Conservation (phyloP, 35 echinoderm and acorn worm species). For the Apostichopus californicus region DNA sequence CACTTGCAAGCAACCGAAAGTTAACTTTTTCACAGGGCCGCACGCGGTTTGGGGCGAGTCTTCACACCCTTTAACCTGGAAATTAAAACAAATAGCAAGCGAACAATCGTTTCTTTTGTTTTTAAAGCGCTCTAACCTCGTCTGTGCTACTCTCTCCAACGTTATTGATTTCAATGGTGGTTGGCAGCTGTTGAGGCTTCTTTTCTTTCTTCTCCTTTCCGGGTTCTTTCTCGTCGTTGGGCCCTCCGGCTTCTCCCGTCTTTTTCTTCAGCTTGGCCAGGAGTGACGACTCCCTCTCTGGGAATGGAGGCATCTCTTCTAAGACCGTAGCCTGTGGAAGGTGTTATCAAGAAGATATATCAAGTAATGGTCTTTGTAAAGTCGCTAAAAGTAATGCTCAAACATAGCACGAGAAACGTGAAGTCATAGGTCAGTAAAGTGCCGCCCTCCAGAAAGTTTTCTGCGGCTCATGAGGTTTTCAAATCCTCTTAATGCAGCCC, state of each 20-base stretch:
- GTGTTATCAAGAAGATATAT: not conserved
- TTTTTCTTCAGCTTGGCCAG: constrained; percentile 98
- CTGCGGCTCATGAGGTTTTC: no score
- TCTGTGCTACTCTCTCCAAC: constrained; percentile 89
- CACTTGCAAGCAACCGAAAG: no score
- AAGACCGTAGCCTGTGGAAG: constrained; percentile 83
- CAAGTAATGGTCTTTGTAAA: not conserved
- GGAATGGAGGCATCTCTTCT: constrained; percentile 98
- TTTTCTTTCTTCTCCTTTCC: constrained; percentile 11
- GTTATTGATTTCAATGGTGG: constrained; percentile 73
- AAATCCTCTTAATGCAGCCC: no score
- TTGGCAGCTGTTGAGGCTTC: not conserved
- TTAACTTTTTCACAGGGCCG: no score
- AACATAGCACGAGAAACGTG: no score
- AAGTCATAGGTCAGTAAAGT: no score
- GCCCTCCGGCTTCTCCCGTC: constrained; percentile 51
- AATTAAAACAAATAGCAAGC: no score
- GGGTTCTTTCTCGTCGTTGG: constrained; percentile 51
- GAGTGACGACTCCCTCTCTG: constrained; percentile 91
- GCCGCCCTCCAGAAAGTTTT: no score
- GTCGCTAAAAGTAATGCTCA: no score
- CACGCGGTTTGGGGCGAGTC: no score
- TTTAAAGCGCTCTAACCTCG: constrained; percentile 37
- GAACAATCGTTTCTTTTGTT: not conserved
- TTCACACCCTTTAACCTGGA: not conserved